Conservation (phyloP, 2,797 vertebrate genomes). For the Thalassophryne amazonica region DNA sequence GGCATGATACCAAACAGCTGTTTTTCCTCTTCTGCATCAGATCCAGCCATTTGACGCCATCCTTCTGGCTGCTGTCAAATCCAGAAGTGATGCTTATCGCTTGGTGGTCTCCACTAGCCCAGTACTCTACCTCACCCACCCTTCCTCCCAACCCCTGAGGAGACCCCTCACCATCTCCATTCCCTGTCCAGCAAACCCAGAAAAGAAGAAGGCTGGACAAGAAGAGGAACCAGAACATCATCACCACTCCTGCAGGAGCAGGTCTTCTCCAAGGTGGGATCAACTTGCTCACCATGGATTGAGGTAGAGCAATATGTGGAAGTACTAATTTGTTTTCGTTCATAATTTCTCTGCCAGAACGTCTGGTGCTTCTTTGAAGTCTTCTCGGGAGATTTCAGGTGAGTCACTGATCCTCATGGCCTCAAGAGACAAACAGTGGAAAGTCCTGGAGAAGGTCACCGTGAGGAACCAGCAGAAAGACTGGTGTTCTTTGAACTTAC, state of each 20-base stretch:
- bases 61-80: slow-evolving; percentile 77
- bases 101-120: slow-evolving; percentile 80
- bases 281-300: slow-evolving; percentile 4
- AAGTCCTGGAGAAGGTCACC: slow-evolving; percentile 72
- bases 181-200: slow-evolving; percentile 81
- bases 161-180: slow-evolving; percentile 77
- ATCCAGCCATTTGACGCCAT: slow-evolving; percentile 83
- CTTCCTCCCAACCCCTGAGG: slow-evolving; percentile 75
- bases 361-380: slow-evolving; percentile 66
- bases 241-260: slow-evolving; percentile 1
- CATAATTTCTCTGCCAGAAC: slow-evolving; percentile 51
- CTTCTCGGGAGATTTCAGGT: slow-evolving; percentile 54
- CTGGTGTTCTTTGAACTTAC: slow-evolving; percentile 84
- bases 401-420: slow-evolving; percentile 80
- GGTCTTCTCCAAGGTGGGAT: slow-evolving; percentile 39
- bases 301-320: slow-evolving; percentile 22
- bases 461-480: slow-evolving; percentile 77
- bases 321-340: not conserved
- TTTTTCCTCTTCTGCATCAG: slow-evolving; percentile 59
- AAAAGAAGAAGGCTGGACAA: slow-evolving; percentile 61
- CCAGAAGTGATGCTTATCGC: slow-evolving; percentile 71
- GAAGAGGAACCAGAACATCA: slow-evolving; percentile 48
- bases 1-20: slow-evolving; percentile 21
- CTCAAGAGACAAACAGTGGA: slow-evolving; percentile 80
- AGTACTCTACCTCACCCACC: slow-evolving; percentile 79